Percentiles rank a stretch among this genome's conserved stretches.
Conservation (phyloP, 2,113 vertebrate species). For the Ageneiosus marmoratus region DNA sequence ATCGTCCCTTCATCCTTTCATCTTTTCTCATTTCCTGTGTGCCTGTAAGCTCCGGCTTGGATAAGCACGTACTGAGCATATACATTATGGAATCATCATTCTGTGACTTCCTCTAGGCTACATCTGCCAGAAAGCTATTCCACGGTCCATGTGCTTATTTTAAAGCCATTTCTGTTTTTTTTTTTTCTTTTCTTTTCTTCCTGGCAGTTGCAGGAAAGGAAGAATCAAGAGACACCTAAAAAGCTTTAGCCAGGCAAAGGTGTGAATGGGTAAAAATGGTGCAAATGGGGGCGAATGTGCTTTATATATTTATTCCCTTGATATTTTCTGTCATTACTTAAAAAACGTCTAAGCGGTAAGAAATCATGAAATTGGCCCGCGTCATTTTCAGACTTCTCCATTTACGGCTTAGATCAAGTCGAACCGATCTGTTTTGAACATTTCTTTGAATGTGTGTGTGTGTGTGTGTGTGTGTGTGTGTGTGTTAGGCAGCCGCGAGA, state of each 20-base stretch:
- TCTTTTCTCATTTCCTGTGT: constrained; percentile 51
- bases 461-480: constrained; percentile 22
- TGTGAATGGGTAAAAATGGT: background rate
- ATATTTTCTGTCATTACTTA: constrained; percentile 10
- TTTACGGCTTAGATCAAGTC: background rate
- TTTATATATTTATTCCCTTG: constrained; percentile 36
- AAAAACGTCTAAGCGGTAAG: background rate
- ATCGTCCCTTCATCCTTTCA: constrained; percentile 37
- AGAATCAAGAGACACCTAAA: constrained; percentile 1
- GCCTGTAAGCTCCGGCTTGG: constrained; percentile 27
- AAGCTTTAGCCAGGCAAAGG: background rate
- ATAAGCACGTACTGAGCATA: constrained; percentile 32
- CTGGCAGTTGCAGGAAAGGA: constrained; percentile 14
- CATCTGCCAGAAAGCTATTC: constrained; percentile 46
- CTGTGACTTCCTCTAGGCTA: constrained; percentile 28
- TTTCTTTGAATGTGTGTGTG: constrained; percentile 10
- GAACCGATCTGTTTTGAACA: background rate
- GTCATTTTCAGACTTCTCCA: background rate
- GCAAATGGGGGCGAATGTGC: no score
- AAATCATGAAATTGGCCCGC: background rate
- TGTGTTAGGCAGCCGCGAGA: constrained; percentile 24
- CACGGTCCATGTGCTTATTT: constrained; percentile 21
- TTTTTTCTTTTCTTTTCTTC: background rate
- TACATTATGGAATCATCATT: constrained; percentile 36
- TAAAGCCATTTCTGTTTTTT: constrained; percentile 22